These are phyloP conservation scores for Rhabdomys dilectus DNA, from an alignment of 2,113 vertebrate genomes.

Conservation along the genomic window DNA sequence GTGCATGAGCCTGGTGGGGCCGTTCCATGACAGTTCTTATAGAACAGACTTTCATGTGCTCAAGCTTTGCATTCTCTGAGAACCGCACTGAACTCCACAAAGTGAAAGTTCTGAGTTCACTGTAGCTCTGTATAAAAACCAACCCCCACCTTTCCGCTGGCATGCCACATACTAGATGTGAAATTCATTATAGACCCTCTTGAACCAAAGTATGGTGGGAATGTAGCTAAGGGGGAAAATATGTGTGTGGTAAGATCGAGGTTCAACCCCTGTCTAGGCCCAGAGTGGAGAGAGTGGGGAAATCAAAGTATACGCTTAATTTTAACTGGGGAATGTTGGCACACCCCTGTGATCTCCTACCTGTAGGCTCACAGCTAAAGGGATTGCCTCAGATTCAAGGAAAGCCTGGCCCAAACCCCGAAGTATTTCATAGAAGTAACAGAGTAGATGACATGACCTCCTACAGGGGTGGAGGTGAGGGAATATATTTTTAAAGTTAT, in stretches of 20 bases:
- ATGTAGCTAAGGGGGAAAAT: not conserved
- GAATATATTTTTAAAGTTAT: not conserved
- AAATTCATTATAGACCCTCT: not conserved
- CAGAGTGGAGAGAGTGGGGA: not conserved
- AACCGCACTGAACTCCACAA: not conserved
- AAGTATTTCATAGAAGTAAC: not conserved
- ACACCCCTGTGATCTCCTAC: not conserved
- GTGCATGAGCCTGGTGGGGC: not conserved
- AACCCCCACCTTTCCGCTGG: slow-evolving; percentile 16
- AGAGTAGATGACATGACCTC: not conserved
- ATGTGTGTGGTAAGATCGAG: not conserved
- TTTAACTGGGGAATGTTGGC: not conserved
- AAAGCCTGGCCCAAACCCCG: not conserved
- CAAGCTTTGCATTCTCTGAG: not conserved
- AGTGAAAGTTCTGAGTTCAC: slow-evolving; percentile 24
- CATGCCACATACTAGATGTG: not conserved
- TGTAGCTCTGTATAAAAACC: slow-evolving; percentile 14
- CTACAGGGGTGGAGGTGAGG: not conserved
- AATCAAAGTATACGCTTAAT: not conserved
- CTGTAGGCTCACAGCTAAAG: not conserved
- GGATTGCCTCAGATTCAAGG: not conserved
- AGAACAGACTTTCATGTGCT: not conserved
- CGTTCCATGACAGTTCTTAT: not conserved
- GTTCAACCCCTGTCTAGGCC: not conserved
- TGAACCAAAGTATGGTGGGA: slow-evolving; percentile 15